Evolutionary conservation across 1,140 invertebrate genomes (phyloP).

Genomic region (Mizuhopecten yessoensis): DNA sequence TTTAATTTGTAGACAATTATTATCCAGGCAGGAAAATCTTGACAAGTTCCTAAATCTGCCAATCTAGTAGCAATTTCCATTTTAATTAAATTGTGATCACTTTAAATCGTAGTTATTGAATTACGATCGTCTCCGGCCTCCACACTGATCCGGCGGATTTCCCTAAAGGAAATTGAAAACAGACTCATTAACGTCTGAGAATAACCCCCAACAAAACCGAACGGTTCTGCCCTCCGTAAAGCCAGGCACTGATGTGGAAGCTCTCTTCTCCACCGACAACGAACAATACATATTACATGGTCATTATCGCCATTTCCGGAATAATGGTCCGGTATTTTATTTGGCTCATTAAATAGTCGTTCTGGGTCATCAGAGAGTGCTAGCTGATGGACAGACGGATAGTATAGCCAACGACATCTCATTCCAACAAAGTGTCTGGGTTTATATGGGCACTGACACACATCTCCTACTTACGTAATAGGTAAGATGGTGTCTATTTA

Average conservation of each 20-base stretch:
- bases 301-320: slow-evolving; percentile 25
- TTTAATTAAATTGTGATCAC: slow-evolving; percentile 80
- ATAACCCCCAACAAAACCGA: slow-evolving; percentile 18
- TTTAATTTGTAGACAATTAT: slow-evolving; percentile 67
- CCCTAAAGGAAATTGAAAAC: slow-evolving; percentile 65
- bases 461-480: background rate
- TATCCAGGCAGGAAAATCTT: slow-evolving; percentile 50
- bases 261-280: background rate
- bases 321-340: slow-evolving; percentile 34
- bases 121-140: slow-evolving; percentile 56
- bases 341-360: slow-evolving; percentile 38
- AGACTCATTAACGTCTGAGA: slow-evolving; percentile 59
- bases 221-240: background rate
- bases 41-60: slow-evolving; percentile 60
- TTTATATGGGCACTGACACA: background rate
- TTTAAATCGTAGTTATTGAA: slow-evolving; percentile 69
- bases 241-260: background rate
- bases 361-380: background rate
- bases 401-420: background rate
- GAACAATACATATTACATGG: slow-evolving; percentile 34
- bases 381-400: background rate
- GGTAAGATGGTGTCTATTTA: background rate
- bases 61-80: slow-evolving; percentile 74
- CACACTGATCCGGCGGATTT: slow-evolving; percentile 57
- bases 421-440: background rate